Percentiles rank a stretch among this genome's conserved stretches.
phyloP scores from a whole-genome alignment of 2,113 vertebrate species.

The Acinonyx jubatus region DNA sequence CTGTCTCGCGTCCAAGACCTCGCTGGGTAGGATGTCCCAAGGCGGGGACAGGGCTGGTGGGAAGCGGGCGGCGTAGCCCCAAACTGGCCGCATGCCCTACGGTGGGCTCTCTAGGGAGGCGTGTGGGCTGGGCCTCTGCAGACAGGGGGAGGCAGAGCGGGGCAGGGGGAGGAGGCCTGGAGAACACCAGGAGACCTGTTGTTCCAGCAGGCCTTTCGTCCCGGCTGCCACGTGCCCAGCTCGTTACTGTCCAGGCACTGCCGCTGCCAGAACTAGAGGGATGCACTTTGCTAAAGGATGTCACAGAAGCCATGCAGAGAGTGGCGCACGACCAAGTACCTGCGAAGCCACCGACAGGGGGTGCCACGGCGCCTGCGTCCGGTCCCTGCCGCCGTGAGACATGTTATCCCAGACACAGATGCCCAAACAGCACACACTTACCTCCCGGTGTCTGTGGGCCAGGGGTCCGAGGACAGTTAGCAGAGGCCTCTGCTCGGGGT shows the following conservation, averaged over 20 bases:
- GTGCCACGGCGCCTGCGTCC: too few species aligned
- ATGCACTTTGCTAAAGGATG: not conserved
- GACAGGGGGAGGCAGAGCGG: not conserved
- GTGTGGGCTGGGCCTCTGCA: not conserved
- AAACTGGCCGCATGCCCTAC: not conserved
- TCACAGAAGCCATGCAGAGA: not conserved
- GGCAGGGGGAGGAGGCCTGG: rapidly evolving
- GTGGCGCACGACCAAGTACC: too few species aligned
- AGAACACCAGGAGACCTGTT: not conserved
- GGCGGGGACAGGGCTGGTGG: not conserved
- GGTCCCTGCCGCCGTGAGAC: not conserved
- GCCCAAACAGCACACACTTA: not conserved
- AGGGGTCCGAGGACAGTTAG: too few species aligned
- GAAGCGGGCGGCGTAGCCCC: not conserved
- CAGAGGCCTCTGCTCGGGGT: not conserved
- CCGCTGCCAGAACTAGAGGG: not conserved
- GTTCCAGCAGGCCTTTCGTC: not conserved
- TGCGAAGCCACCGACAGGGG: not conserved
- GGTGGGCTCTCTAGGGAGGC: not conserved
- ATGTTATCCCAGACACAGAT: too few species aligned
- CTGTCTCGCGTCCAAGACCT: not conserved
- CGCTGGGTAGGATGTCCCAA: not conserved
- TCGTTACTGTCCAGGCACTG: too few species aligned
- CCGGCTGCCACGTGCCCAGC: rapidly evolving
- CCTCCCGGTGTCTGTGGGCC: not conserved